A percentile compares a stretch with the other conserved stretches of the same genome.
Conservation (phyloP, 2,797 vertebrate species). For the Merluccius polli region DNA sequence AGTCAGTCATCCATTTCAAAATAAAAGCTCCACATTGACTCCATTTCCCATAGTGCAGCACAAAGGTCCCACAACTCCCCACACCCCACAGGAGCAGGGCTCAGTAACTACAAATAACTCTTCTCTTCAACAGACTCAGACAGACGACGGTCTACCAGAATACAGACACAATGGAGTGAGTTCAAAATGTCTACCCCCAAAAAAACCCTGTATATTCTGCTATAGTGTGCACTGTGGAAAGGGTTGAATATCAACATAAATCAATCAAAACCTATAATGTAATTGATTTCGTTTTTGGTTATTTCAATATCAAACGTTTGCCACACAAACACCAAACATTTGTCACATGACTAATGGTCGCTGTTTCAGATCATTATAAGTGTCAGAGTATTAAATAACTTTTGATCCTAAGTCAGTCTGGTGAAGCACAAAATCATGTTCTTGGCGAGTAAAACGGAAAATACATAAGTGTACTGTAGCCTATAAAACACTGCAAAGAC, state of each 20-base stretch:
- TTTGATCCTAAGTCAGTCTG: not conserved
- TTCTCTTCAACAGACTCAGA: conserved; percentile 73
- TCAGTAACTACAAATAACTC: conserved; percentile 53
- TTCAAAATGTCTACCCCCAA: conserved; percentile 54
- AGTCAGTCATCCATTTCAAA: not conserved
- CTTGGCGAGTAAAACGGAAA: not conserved
- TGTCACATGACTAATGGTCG: not conserved
- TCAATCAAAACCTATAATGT: not conserved
- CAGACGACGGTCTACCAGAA: conserved; percentile 63
- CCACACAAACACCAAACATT: not conserved
- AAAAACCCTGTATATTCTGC: conserved; percentile 36
- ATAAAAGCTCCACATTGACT: conserved; percentile 18
- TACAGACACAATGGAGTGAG: conserved; percentile 76
- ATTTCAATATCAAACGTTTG: not conserved
- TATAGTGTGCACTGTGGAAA: conserved; percentile 15
- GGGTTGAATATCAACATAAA: not conserved
- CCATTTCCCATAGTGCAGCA: conserved; percentile 52
- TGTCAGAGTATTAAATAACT: not conserved
- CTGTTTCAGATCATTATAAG: not conserved
- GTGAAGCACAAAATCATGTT: not conserved
- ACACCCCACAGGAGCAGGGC: conserved; percentile 25
- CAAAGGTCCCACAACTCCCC: conserved; percentile 3
- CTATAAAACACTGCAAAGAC: not conserved
- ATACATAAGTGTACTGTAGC: not conserved
- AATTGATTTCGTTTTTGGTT: not conserved